These are phyloP conservation scores for Choloepus hoffmanni DNA, from an alignment of 2,113 vertebrate genomes.

Conservation along the genomic window DNA sequence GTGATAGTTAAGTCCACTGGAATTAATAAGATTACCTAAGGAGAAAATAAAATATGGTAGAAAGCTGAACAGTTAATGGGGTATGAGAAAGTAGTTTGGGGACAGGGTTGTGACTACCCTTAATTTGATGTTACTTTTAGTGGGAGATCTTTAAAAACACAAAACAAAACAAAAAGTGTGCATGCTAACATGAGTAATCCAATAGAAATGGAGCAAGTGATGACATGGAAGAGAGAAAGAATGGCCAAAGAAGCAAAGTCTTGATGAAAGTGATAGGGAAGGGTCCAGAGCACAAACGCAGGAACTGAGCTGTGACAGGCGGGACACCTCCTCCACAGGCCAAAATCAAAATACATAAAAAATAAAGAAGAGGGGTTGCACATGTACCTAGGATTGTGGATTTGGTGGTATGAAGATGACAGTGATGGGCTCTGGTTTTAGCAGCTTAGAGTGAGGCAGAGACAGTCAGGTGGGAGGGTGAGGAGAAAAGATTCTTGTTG, in stretches of 20 bases:
- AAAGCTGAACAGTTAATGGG: background rate
- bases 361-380: background rate
- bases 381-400: background rate
- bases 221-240: background rate
- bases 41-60: background rate
- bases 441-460: background rate
- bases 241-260: background rate
- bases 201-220: background rate
- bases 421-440: background rate
- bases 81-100: background rate
- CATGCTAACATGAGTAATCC: background rate
- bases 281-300: background rate
- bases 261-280: background rate
- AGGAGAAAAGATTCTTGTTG: background rate
- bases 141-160: background rate
- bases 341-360: conserved; percentile 20
- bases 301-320: background rate
- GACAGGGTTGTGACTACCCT: background rate
- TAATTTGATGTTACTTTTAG: conserved; percentile 41
- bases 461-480: background rate
- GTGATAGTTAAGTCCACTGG: background rate
- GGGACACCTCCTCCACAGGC: background rate
- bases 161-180: background rate
- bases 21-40: conserved; percentile 49
- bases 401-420: background rate